Percentiles rank a stretch among this genome's conserved stretches.
Evolutionary conservation across 2,113 vertebrate genomes (phyloP).

Genomic region (Cyprinodon tularosa): DNA sequence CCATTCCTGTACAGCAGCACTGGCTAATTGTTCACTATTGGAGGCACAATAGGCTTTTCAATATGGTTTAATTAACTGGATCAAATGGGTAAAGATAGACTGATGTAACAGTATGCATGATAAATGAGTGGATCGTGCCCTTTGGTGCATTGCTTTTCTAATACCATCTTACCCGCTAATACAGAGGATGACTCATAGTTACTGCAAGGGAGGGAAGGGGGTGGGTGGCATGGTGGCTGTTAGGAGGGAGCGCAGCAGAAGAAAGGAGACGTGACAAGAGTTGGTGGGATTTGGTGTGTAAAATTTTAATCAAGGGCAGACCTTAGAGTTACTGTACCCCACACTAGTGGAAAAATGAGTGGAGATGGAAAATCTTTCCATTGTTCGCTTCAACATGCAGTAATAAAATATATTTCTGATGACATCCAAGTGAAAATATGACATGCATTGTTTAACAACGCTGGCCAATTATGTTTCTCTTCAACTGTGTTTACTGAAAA

Average conservation of each 20-base stretch:
- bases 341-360: background rate
- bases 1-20: conserved; percentile 37
- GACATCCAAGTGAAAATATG: conserved; percentile 27
- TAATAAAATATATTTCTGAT: background rate
- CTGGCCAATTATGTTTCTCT: background rate
- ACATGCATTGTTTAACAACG: conserved; percentile 4
- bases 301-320: conserved; percentile 12
- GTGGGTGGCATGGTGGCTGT: conserved; percentile 7
- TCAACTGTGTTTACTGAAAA: background rate
- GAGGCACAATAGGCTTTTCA: conserved; percentile 60
- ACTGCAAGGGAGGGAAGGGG: conserved; percentile 9
- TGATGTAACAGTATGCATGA: conserved; percentile 67
- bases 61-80: conserved; percentile 69
- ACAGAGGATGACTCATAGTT: conserved; percentile 73
- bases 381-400: background rate
- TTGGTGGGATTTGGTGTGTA: conserved; percentile 31
- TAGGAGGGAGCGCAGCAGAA: conserved; percentile 29
- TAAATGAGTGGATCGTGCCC: conserved; percentile 67
- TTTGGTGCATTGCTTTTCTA: conserved; percentile 58
- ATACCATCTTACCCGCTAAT: conserved; percentile 64
- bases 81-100: conserved; percentile 65
- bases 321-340: background rate
- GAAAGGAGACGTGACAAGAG: conserved; percentile 45
- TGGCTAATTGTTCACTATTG: conserved; percentile 48
- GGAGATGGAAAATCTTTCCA: background rate